These are phyloP conservation scores for Caenorhabditis becei DNA, from an alignment of 2,888 invertebrate genomes.

Conservation along the genomic window DNA sequence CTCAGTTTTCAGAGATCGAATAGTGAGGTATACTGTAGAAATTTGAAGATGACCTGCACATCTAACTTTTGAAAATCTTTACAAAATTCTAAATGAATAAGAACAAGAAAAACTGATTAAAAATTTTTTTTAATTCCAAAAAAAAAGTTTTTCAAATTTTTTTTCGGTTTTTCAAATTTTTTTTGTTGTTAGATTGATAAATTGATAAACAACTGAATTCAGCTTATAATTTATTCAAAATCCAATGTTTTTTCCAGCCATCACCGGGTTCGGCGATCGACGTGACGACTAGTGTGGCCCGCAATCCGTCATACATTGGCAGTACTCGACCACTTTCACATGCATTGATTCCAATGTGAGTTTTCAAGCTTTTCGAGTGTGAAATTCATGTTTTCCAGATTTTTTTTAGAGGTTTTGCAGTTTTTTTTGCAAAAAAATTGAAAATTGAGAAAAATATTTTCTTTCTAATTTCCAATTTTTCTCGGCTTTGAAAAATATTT, in stretches of 20 bases:
- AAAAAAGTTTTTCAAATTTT: not conserved
- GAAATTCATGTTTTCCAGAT: not conserved
- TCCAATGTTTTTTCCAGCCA: too few species aligned
- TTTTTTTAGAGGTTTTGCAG: not conserved
- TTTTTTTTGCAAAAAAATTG: not conserved
- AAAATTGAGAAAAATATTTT: too few species aligned
- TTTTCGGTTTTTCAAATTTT: not conserved
- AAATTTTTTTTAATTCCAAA: too few species aligned
- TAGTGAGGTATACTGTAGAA: constrained; percentile 43
- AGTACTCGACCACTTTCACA: constrained; percentile 57
- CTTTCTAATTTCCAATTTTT: too few species aligned
- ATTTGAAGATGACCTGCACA: too few species aligned
- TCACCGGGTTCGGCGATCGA: constrained; percentile 52
- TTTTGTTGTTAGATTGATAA: too few species aligned
- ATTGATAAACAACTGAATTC: too few species aligned
- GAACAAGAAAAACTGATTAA: too few species aligned
- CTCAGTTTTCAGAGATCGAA: constrained; percentile 41
- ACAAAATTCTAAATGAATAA: too few species aligned
- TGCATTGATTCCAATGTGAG: constrained; percentile 63
- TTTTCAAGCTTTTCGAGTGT: constrained; percentile 15
- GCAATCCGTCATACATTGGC: constrained; percentile 62
- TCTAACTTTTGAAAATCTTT: too few species aligned
- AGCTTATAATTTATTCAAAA: too few species aligned
- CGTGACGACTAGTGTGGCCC: constrained; percentile 43
- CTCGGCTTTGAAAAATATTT: too few species aligned